Base-by-base conservation (phyloP, 2,888 invertebrate genomes). In the Dryobotodes eremita region DNA sequence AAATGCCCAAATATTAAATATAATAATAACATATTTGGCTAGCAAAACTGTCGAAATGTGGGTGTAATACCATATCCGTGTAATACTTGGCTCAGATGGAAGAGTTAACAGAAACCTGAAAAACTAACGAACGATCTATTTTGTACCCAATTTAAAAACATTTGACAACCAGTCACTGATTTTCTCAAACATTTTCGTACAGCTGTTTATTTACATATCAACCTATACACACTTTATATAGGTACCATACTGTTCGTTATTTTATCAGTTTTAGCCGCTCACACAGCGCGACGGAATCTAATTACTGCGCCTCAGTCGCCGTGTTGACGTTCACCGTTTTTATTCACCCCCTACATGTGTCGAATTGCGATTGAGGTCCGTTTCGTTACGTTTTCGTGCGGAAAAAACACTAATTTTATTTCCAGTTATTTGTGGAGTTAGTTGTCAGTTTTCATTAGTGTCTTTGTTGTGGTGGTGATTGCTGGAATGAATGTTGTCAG, bases 271-370 rank as follows among this genome's bases (percentile, higher is more conserved):
- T 83, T 77, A 87, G 80, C 71, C 83, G 87, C 69, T 80, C 66
- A 77, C 71, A 80, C 80, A 83, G 79, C 73, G 74, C 68, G 76
- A 42, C 77, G 87, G 82, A 91, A 91, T 91, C 90, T 91, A 91
- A 91, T 91, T 91, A 91, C 88, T 83, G 71, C 50, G 82, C 85
- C 85, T 80, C 84, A 84, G 86, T 84, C 88, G 80, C 77, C 65
- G 50, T 84, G 88, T 88, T 89, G 90, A 87, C 89, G 82, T 87
- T 80, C 76, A 76, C 79, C 81, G 78, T 80, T 91, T 90, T 91
- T 90, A 86, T 88, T 83, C 85, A 84, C 68, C 77, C 88, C 79
- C 84, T 80, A 86, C 86, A 85, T 75, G 83, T 86, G 85, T 89
- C 80, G 79, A 81, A 87, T 86, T 86, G 86, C 86, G 85, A 90